Conservation (phyloP, 1,140 invertebrate genomes). For the Heliothis virescens region DNA sequence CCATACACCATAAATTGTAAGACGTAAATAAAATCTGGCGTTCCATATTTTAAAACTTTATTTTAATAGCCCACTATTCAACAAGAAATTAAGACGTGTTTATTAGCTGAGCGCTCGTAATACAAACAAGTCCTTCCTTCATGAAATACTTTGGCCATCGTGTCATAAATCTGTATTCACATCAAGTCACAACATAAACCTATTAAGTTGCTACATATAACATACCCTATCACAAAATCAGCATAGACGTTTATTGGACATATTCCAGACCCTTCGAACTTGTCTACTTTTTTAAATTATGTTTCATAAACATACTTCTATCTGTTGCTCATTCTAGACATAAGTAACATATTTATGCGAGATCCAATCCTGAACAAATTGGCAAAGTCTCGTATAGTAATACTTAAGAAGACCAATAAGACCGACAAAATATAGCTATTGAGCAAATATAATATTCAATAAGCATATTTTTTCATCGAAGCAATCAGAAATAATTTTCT, state of each 20-base stretch:
- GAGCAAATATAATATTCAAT: slow-evolving; percentile 31
- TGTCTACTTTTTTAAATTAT: too few relatives aligned
- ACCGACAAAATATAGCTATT: slow-evolving; percentile 25
- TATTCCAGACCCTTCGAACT: too few relatives aligned
- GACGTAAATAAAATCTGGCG: slow-evolving; percentile 83
- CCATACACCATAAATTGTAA: slow-evolving; percentile 80
- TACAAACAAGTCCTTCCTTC: slow-evolving; percentile 80
- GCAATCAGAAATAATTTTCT: slow-evolving; percentile 46
- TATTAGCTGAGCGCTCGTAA: slow-evolving; percentile 80
- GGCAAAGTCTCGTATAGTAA: slow-evolving; percentile 20
- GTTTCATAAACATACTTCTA: too few relatives aligned
- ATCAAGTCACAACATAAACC: slow-evolving; percentile 57
- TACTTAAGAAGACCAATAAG: slow-evolving; percentile 43
- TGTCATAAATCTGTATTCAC: slow-evolving; percentile 76
- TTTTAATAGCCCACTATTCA: slow-evolving; percentile 84
- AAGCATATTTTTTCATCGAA: slow-evolving; percentile 46
- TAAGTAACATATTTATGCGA: neutral
- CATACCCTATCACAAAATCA: slow-evolving; percentile 11
- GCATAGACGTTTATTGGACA: slow-evolving; percentile 5
- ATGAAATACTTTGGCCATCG: slow-evolving; percentile 67
- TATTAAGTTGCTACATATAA: slow-evolving; percentile 46
- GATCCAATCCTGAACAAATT: neutral
- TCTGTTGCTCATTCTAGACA: neutral
- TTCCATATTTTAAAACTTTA: slow-evolving; percentile 85
- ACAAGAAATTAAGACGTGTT: slow-evolving; percentile 84